Evolutionary conservation across 2,888 invertebrate genomes (phyloP), one percentile per base, ranked within the genome.

Genomic region (Xanthorhoe designata): DNA sequence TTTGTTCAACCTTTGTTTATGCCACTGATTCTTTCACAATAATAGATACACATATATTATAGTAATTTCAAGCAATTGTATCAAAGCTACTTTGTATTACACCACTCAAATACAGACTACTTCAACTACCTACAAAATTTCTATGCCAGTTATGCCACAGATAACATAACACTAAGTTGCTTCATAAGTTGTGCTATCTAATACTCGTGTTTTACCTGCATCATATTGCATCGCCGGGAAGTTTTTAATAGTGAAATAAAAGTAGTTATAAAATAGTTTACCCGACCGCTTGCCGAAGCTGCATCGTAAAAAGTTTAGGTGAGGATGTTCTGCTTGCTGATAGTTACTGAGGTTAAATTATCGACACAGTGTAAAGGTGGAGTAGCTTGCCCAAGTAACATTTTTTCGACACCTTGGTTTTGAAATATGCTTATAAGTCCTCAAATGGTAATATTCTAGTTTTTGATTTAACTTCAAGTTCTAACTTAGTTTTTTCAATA

Each of bases 211-310:
- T 62, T 47, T 64, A 63, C 58, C 57, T 38, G 45, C 38, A 61
- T 32, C 61, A 70, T 76, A 76, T 76, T 74, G 73, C 58, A 73
- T 68, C 72, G 73, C 73, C 73, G 71, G 74, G 75, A 86, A 88
- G 78, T 84, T 86, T 66, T 84, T 85, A 82, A 84, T 84, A 79
- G 83, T 79, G 79, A 81, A 83, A 85, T 87, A 85, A 86, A 86
- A 88, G 81, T 84, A 75, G 82, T 83, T 88, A 84, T 81, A 85
- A 87, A 89, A 87, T 85, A 85, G 87, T 85, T 69, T 84, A 71
- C 69, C 70, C 76, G 68, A 74, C 72, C 59, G 73, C 71, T 69
- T 66, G 68, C 54, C 65, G 61, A 79, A 83, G 78, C 83, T 81
- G 77, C 77, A 80, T 80, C 83, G 81, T 85, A 83, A 67, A 85